Evolutionary conservation across 2,888 invertebrate species (phyloP), one percentile per base, ranked within the genome.

Genomic region (Diadromus collaris): DNA sequence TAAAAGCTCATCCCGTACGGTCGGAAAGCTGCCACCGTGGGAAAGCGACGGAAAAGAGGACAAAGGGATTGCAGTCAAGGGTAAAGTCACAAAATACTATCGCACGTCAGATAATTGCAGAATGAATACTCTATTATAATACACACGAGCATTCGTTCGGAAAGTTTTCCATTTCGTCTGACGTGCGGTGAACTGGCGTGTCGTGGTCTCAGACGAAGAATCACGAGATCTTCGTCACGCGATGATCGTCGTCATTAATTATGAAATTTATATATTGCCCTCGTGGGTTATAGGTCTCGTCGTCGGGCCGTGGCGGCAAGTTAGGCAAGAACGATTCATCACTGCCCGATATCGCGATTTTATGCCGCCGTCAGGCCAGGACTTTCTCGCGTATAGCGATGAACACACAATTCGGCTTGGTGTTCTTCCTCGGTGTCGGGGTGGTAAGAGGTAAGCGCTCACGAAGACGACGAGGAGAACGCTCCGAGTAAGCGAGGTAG

Each of bases 261-360:
- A 79, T 58, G 64, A 79, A 72, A 72, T 76, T 68, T 72, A 71
- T 78, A 75, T 60, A 79, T 76, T 63, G 63, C 56, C 56, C 32
- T 48, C 29, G 44, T 44, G 48, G 46, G 56, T 65, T 46, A 65
- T 65, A 13, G 69, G 58, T 44, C 54, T 51, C 51, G 21, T 10
- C 51, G 24, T 21, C 10, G 51, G 24, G 21, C 24, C 4, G 24
- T 27, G 32, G 67, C 38, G 29, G 27, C 48, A 70, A 74, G 78
- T 79, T 75, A n/a, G 51, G 68, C 41, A 79, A 79, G 71, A 76
- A 68, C 76, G 68, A 79, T 79, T 79, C 79, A 79, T 79, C 79
- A 79, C 79, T 79, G 79, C 76, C 76, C 76, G 79, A 76, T 79
- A 79, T 79, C 76, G 68, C 76, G 76, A 79, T 76, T 79, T 72